These are phyloP conservation scores for Diadema setosum DNA, from an alignment of 35 echinoderm and acorn worm genomes.

Conservation along the genomic window DNA sequence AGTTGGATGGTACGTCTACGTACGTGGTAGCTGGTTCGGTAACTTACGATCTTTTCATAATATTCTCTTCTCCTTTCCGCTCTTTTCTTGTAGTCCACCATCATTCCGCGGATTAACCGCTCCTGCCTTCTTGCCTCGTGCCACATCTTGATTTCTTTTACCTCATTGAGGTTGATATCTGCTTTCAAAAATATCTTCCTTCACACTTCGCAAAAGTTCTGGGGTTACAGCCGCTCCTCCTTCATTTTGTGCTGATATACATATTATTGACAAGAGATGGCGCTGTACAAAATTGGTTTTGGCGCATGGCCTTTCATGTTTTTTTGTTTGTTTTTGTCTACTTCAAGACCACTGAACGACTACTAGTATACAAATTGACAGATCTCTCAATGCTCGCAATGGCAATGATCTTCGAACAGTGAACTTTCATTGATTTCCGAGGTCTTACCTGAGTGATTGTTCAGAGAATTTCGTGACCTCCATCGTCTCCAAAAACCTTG, in stretches of 20 bases:
- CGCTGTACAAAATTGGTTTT: too few relatives aligned
- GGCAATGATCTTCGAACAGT: too few relatives aligned
- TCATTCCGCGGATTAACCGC: conserved; percentile 92
- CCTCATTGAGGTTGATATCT: background rate
- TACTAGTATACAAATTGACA: too few relatives aligned
- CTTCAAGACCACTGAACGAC: too few relatives aligned
- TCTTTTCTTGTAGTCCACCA: conserved; percentile 97
- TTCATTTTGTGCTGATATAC: background rate
- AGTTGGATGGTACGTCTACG: too few relatives aligned
- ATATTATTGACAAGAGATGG: background rate
- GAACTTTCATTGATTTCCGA: too few relatives aligned
- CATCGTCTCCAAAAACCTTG: too few relatives aligned
- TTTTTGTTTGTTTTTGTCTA: background rate
- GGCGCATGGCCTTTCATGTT: background rate
- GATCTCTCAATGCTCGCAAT: too few relatives aligned
- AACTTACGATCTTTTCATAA: conserved; percentile 98
- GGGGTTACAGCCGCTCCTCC: background rate
- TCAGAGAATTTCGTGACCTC: too few relatives aligned
- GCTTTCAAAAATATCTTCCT: background rate
- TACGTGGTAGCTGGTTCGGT: background rate
- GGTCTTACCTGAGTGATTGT: too few relatives aligned
- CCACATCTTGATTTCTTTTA: conserved; percentile 64
- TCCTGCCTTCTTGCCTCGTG: conserved; percentile 96
- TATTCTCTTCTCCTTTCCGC: conserved; percentile 95
- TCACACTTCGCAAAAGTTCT: background rate